Percentiles rank a stretch among this genome's conserved stretches.
These are phyloP conservation scores for Mystacornis crossleyi DNA, from an alignment of 2,113 vertebrate genomes.

Conservation along the genomic window DNA sequence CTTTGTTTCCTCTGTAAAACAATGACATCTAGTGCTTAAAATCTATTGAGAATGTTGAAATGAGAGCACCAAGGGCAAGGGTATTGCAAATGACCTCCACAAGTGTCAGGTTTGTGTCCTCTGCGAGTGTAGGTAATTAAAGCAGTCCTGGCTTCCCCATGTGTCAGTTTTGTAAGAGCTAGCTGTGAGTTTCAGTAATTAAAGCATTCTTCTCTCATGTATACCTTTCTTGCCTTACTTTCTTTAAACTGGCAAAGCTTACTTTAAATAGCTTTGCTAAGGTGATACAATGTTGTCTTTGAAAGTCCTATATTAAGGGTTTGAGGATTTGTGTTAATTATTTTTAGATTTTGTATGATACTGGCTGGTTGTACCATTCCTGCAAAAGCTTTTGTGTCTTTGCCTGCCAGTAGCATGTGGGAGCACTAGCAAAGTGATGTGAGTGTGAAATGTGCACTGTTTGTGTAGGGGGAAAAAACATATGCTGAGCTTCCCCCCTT, in stretches of 20 bases:
- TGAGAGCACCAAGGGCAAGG: not conserved
- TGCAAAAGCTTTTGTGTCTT: not conserved
- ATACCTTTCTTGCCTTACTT: not conserved
- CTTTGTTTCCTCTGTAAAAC: conserved; percentile 44
- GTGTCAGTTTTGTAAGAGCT: not conserved
- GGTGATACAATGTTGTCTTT: not conserved
- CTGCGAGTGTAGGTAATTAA: not conserved
- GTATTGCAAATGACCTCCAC: not conserved
- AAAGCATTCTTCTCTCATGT: not conserved
- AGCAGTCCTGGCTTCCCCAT: not conserved
- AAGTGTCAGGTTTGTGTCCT: not conserved
- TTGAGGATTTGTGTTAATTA: not conserved
- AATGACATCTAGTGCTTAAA: conserved; percentile 58
- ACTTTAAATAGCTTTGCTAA: not conserved
- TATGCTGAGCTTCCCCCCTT: not conserved
- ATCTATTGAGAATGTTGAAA: not conserved
- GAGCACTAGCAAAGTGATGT: not conserved
- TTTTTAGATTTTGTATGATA: not conserved
- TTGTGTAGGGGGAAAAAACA: not conserved
- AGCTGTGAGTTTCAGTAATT: not conserved
- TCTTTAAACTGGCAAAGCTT: not conserved
- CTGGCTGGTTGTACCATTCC: not conserved
- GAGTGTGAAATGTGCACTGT: not conserved
- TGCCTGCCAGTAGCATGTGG: not conserved
- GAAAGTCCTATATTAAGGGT: not conserved